Conservation (phyloP, 2,113 vertebrate species). For the Mus spicilegus region DNA sequence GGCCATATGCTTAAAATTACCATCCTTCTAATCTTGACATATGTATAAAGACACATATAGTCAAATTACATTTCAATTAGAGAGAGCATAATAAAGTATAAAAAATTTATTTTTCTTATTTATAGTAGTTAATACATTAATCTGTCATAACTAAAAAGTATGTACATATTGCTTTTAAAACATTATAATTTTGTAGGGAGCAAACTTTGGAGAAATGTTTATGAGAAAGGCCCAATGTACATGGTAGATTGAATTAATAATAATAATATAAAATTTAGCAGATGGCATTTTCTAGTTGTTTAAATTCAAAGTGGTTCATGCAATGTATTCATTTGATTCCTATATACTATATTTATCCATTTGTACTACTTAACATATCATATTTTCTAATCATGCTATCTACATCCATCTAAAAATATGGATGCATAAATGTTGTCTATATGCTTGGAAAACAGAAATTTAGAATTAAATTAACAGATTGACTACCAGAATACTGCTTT, state of each 20-base stretch:
- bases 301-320: fast-evolving
- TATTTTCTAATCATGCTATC: not conserved
- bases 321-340: not conserved
- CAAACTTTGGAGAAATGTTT: not conserved
- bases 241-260: not conserved
- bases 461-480: conserved; percentile 17
- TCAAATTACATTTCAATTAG: conserved; percentile 15
- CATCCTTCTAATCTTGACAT: not conserved
- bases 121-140: not conserved
- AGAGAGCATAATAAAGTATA: not conserved
- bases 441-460: not conserved
- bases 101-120: not conserved
- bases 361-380: not conserved
- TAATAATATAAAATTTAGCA: not conserved
- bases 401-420: not conserved
- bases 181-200: not conserved
- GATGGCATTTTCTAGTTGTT: not conserved
- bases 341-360: not conserved
- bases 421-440: not conserved
- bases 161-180: not conserved
- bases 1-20: not conserved
- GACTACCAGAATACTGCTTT: not conserved
- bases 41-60: not conserved
- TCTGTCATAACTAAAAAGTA: not conserved
- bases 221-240: not conserved